Evolutionary conservation across 2,113 vertebrate species (phyloP).

Genomic region (Furnarius figulus): DNA sequence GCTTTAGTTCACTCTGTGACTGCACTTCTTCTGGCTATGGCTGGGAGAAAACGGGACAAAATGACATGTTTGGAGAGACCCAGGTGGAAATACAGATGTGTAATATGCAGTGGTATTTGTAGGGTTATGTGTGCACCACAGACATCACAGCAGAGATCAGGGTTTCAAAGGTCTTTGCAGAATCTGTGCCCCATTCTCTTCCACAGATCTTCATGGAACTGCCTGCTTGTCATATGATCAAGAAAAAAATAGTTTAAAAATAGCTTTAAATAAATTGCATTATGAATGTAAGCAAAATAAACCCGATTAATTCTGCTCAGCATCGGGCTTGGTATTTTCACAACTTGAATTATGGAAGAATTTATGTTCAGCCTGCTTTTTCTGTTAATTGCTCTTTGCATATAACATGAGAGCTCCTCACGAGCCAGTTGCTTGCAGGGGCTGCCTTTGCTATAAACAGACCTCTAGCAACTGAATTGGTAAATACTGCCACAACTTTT

Average conservation of each 20-base stretch:
- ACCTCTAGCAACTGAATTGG: neutral
- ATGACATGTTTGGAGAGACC: neutral
- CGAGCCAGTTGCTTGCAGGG: neutral
- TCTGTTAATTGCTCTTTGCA: slow-evolving; percentile 54
- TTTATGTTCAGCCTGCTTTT: neutral
- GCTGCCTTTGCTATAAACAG: slow-evolving; percentile 19
- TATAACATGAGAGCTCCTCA: slow-evolving; percentile 20
- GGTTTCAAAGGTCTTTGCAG: neutral
- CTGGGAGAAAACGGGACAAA: neutral
- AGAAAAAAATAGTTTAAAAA: neutral
- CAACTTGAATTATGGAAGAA: neutral
- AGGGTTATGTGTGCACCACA: neutral
- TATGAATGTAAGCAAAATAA: neutral
- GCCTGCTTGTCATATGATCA: neutral
- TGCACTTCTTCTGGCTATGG: neutral
- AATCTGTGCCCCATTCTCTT: neutral
- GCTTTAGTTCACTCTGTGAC: neutral
- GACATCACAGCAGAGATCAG: neutral
- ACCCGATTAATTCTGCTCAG: neutral
- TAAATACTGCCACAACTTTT: neutral
- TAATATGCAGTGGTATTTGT: neutral
- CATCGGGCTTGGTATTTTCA: neutral
- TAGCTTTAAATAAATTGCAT: neutral
- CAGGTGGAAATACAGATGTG: neutral
- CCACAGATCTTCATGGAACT: neutral